These are phyloP conservation scores for Conus betulinus DNA, from an alignment of 1,140 invertebrate genomes.

Conservation along the genomic window DNA sequence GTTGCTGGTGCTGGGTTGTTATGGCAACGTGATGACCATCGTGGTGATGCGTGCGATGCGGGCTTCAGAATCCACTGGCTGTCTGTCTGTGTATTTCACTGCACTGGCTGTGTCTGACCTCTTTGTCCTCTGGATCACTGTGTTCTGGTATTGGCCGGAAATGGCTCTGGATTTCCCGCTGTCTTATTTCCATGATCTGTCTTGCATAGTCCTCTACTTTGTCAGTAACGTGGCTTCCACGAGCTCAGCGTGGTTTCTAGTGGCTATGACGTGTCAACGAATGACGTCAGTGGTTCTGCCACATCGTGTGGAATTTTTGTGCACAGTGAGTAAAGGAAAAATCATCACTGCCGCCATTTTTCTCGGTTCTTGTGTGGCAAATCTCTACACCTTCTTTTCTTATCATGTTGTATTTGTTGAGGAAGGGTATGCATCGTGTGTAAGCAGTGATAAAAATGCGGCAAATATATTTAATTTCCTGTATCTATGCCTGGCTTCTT, in stretches of 20 bases:
- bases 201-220: conserved; percentile 53
- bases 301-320: conserved; percentile 45
- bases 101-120: conserved; percentile 51
- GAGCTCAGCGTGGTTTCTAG: conserved; percentile 55
- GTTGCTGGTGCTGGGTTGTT: conserved; percentile 22
- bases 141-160: conserved; percentile 50
- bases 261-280: conserved; percentile 58
- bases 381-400: conserved; percentile 31
- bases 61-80: neutral
- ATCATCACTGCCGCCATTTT: conserved; percentile 19
- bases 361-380: neutral
- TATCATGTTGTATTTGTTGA: too few relatives aligned
- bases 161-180: conserved; percentile 52
- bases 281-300: conserved; percentile 55
- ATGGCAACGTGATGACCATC: conserved; percentile 46
- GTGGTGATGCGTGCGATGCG: conserved; percentile 29
- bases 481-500: too few relatives aligned
- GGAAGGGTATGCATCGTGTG: too few relatives aligned
- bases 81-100: conserved; percentile 46
- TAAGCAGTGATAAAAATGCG: too few relatives aligned
- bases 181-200: conserved; percentile 5
- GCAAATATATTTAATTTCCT: too few relatives aligned
- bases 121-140: conserved; percentile 44
- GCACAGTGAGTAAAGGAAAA: conserved; percentile 27
- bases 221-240: conserved; percentile 42